Percentiles rank a stretch among this genome's conserved stretches.
Conservation (phyloP, 1,140 invertebrate species). For the Ceratoteleas bidentatus region DNA sequence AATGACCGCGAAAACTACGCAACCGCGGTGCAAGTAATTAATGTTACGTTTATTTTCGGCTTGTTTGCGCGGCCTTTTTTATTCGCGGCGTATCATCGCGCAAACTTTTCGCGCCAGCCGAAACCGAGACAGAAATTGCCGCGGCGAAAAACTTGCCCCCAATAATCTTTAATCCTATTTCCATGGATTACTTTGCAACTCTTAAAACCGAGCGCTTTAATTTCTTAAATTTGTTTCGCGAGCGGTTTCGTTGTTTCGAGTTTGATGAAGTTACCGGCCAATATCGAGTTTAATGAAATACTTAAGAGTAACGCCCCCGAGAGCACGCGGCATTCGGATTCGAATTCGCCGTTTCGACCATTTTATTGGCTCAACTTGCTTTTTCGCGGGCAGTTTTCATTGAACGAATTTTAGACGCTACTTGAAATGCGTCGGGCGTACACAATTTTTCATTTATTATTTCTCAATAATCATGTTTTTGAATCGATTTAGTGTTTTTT, state of each 20-base stretch:
- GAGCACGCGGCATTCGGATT: too few relatives aligned
- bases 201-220: conserved; percentile 8
- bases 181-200: conserved; percentile 1
- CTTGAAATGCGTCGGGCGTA: too few relatives aligned
- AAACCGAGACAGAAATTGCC: neutral
- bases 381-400: too few relatives aligned
- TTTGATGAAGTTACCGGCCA: too few relatives aligned
- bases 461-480: too few relatives aligned
- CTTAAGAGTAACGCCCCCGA: too few relatives aligned
- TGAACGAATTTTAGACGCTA: too few relatives aligned
- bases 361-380: too few relatives aligned
- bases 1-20: conserved; percentile 32
- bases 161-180: conserved; percentile 42
- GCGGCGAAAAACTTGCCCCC: conserved; percentile 11
- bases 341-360: too few relatives aligned
- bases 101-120: neutral
- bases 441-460: too few relatives aligned
- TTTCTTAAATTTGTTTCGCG: conserved; percentile 22
- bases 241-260: conserved; percentile 17
- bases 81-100: conserved; percentile 1
- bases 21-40: conserved; percentile 53
- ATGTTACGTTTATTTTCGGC: conserved; percentile 48
- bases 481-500: too few relatives aligned
- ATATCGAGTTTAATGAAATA: too few relatives aligned
- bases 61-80: conserved; percentile 21